Evolutionary conservation across 1,140 invertebrate species (phyloP).

Genomic region (Hyles euphorbiae): DNA sequence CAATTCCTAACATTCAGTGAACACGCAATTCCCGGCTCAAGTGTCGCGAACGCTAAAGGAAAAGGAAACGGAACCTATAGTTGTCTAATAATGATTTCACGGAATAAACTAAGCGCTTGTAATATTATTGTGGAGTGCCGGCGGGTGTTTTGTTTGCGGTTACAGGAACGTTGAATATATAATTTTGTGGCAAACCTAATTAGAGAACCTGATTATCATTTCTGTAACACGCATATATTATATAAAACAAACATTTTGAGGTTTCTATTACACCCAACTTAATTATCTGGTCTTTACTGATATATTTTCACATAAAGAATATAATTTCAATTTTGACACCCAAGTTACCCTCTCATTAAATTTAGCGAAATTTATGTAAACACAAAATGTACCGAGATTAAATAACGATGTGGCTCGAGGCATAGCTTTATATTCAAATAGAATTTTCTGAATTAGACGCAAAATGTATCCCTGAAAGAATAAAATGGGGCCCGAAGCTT

Average conservation of each 20-base stretch:
- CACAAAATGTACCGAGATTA: conserved; percentile 17
- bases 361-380: conserved; percentile 13
- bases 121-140: neutral
- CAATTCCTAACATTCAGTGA: conserved; percentile 1
- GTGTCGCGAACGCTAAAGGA: neutral
- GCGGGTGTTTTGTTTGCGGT: too few species aligned
- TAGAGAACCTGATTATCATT: too few species aligned
- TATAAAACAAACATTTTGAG: too few species aligned
- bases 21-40: conserved; percentile 14
- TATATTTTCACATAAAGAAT: neutral
- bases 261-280: too few species aligned
- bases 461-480: conserved; percentile 37
- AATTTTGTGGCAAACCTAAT: too few species aligned
- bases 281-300: too few species aligned
- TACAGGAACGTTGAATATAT: too few species aligned
- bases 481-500: conserved; percentile 21
- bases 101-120: neutral
- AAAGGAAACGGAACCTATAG: conserved; percentile 1
- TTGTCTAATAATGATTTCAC: neutral
- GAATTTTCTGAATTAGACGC: conserved; percentile 45
- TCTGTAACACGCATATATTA: too few species aligned
- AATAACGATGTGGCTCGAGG: conserved; percentile 28
- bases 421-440: conserved; percentile 39
- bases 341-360: neutral
- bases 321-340: neutral